Base-by-base conservation (phyloP, 2,797 vertebrate species). In the Ispidina picta region DNA sequence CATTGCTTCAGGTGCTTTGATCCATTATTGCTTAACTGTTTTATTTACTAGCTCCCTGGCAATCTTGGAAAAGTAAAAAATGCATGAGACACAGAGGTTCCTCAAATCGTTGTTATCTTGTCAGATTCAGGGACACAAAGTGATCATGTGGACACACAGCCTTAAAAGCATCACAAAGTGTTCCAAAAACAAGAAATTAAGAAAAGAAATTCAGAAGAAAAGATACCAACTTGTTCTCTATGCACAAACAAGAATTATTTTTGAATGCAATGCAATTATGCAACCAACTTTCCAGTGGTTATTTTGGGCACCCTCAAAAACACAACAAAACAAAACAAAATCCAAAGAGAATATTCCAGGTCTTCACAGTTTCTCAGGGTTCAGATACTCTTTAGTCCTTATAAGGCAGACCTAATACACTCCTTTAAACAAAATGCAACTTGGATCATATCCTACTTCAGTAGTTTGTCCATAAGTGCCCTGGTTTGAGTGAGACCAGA, bases 301-400 rank as follows among this genome's bases (percentile, higher is more conserved):
- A 93, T 92, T 93, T 88, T 59, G 66, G 66, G 85, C 7, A 63
- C 7, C 8, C 33, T 52, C 35, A 77, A 31, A 81, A 88, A 64
- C n/a, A n/a, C n/a, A n/a, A n/a, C 21, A 8, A 82, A 66, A 23
- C 10, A 19, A 81, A 87, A 60, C 22, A 31, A 58, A 14, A 59
- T 75, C 59, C 31, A 22, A 78, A 65, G 12, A 28, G 28, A 81
- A 60, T 83, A 83, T 78, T 92, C 71, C 39, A 55, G 85, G 72
- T 68, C 91, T 58, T 74, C 31, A 33, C 52, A 64, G 37, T 77
- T 88, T 94, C 85, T 92, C 83, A 92, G 59, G 35, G 41, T 79
- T 91, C 66, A 44, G 59, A 83, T 28, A 33, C 14, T 69, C 22
- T 29, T 48, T 31, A 49, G 52, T 46, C 66, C 64, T 69, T 81